Evolutionary conservation across 2,888 invertebrate species (phyloP), one percentile per base, ranked within the genome.

Genomic region (Aleiodes leptofemur): DNA sequence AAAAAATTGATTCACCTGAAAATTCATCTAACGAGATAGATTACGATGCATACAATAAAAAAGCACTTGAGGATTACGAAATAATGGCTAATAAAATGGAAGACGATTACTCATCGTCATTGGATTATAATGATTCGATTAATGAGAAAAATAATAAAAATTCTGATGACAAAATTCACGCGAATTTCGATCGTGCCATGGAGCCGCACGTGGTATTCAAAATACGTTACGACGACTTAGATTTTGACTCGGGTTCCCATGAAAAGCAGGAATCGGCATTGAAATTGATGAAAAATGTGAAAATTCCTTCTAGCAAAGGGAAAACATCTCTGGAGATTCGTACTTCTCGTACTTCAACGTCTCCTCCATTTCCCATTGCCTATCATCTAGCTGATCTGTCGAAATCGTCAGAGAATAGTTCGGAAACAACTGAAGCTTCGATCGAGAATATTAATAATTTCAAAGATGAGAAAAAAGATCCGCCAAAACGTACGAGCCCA

Each of bases 1-100:
- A 29, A 31, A 56, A 6, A 3, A 14, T n/a, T 7, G 31, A 31
- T 9, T n/a, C 13, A 9, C 3, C n/a, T 9, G 14, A 38, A 38
- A 38, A 61, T n/a, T n/a, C n/a, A 61, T 9, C 61, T n/a, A 61
- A 71, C 1, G 72, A 51, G 13, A 57, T 75, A 16, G 80, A 83
- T 70, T 83, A 86, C 53, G 88, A 88, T 2, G 82, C 82, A 0
- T 88, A 84, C 79, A 88, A 89, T 74, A 80, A 79, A 7, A 86
- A 88, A 59, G 89, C 89, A 3, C 79, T 87, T n/a, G 80, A 83
- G 56, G 89, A 89, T 75, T 89, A 89, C 79, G 89, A 89, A 75
- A 88, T 85, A 43, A 76, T 84, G 29, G 83, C 86, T 3, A 78
- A 83, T 11, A 82, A 82, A 51, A 29, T 81, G 16, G 82, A 85